phyloP scores from a whole-genome alignment of 2,113 vertebrate species.

The Charadrius vociferus region DNA sequence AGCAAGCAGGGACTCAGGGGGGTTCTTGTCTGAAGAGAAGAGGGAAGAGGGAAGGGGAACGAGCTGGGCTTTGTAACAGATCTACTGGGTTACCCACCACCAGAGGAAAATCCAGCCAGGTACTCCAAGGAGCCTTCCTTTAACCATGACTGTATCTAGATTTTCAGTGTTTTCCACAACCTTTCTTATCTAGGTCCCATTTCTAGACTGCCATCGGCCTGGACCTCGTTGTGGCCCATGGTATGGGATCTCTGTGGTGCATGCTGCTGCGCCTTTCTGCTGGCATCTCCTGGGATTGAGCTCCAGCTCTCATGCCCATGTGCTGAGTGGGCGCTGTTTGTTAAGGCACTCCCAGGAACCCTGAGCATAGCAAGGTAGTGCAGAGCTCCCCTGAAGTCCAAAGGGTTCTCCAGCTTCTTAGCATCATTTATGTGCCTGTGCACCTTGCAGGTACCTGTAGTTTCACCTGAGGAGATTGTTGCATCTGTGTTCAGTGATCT shows the following conservation, averaged over 20 bases:
- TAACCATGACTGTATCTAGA: background rate
- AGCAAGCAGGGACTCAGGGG: accelerated
- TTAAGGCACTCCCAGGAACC: accelerated
- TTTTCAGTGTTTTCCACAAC: background rate
- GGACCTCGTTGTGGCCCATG: accelerated
- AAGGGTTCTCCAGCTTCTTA: background rate
- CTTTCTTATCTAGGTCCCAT: background rate
- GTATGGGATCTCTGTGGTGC: too few relatives aligned
- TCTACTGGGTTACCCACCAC: background rate
- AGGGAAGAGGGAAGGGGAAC: background rate
- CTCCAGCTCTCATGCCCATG: accelerated
- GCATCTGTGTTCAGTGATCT: background rate
- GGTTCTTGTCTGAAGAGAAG: background rate
- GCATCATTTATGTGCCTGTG: background rate
- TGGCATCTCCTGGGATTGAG: background rate
- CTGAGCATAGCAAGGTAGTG: background rate
- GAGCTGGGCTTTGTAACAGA: background rate
- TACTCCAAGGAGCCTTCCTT: background rate
- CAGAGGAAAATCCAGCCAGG: background rate
- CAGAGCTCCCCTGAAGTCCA: background rate
- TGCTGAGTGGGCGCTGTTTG: background rate
- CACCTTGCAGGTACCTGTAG: background rate
- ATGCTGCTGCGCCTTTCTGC: background rate
- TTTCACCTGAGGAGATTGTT: background rate
- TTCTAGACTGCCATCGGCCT: background rate